Evolutionary conservation across 2,797 vertebrate genomes (phyloP).

Genomic region (Lepilemur septentrionalis): DNA sequence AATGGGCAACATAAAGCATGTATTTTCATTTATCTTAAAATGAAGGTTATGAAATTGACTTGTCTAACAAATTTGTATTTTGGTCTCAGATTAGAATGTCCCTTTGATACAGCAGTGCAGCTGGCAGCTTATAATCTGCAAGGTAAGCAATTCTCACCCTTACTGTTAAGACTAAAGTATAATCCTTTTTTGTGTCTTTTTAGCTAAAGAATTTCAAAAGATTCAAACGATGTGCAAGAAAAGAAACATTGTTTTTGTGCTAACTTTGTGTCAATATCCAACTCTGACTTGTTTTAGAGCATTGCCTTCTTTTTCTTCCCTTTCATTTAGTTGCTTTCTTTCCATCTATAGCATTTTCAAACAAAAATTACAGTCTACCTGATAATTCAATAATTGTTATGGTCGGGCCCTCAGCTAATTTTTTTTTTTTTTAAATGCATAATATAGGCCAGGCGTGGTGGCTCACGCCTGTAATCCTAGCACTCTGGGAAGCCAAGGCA

Average conservation of each 20-base stretch:
- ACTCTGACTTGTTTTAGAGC: conserved; percentile 19
- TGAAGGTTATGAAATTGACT: conserved; percentile 36
- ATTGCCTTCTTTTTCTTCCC: neutral
- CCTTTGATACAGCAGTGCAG: conserved; percentile 95
- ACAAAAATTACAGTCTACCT: conserved; percentile 29
- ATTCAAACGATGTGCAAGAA: neutral
- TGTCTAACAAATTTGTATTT: conserved; percentile 53
- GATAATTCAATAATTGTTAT: conserved; percentile 76
- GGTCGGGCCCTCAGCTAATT: conserved; percentile 70
- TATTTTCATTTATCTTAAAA: conserved; percentile 43
- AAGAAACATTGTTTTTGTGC: neutral
- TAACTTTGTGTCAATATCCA: neutral
- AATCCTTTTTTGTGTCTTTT: neutral
- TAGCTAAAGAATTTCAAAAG: conserved; percentile 28
- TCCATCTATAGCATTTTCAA: conserved; percentile 56
- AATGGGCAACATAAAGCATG: neutral
- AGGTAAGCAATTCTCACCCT: conserved; percentile 85
- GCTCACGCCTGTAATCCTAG: too few species aligned
- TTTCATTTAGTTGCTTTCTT: conserved; percentile 42
- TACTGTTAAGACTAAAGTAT: neutral
- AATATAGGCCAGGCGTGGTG: neutral
- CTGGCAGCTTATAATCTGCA: conserved; percentile 95
- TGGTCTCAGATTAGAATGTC: conserved; percentile 92
- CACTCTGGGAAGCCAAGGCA: too few species aligned
- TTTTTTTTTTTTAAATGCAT: conserved; percentile 73